Base-by-base conservation (phyloP, 1,140 invertebrate genomes). In the Trachymyrmex cornetzi region DNA sequence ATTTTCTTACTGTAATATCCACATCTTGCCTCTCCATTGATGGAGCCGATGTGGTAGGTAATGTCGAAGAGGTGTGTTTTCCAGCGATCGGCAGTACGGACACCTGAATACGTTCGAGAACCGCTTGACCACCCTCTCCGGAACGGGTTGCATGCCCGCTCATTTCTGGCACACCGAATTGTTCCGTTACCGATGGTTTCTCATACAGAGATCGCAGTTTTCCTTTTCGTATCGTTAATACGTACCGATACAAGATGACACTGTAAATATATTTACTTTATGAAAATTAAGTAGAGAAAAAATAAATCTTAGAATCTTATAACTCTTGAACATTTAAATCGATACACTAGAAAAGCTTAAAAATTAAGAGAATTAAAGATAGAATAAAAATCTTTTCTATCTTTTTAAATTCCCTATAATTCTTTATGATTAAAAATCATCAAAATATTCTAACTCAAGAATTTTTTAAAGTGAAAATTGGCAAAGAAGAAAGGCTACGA, bases 131-230 rank as follows among this genome's bases (percentile, higher is more conserved):
- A 77, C 89, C 81, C 80, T 93, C 88, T 48, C 89, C 84, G 63
- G 88, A 24, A 79, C 75, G 87, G 48, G 84, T 77, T 44, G 87
- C 88, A 89, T 93, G 92, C 74, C 91, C 88, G 77, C 87, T 94
- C 93, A 93, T 94, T 77, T 89, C 88, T 85, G 55, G 38, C 19
- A 53, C 79, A 48, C 34, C 16, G 19, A 61, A 24, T 16, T 71
- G 30, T 19, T 59, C 14, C 34, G 79, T 50, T 84, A 24, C 55
- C 38, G 57, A 75, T 61, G 7, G 19, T 6, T 1, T 84, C 69
- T 84, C 69, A 84, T 84, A 14, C 27, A 75, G 27, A 75, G n/a
- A 75, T 63, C 14, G 34, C n/a, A 55, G 34, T 84, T 5, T 63
- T 11, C 12, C 38, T 24, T 75, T 74, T 74, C 2, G 22, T 81